Evolutionary conservation across 2,888 invertebrate genomes (phyloP).

Genomic region (Tenthredo livida): DNA sequence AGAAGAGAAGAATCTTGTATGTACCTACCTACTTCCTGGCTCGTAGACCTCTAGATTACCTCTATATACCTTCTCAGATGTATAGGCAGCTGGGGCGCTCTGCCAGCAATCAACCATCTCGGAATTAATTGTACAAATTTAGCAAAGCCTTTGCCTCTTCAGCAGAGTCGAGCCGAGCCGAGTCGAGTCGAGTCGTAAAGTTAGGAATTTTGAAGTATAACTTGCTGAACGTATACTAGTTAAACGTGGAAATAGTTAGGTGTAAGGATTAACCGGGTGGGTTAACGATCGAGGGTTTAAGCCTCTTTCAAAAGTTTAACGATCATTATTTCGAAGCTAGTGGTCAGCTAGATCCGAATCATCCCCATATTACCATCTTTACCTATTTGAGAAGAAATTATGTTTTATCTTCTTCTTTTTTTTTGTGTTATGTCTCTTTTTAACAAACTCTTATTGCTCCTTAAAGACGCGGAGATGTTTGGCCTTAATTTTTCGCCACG

Average conservation of each 20-base stretch:
- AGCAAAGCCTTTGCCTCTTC: background rate
- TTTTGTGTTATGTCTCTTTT: background rate
- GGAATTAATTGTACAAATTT: slow-evolving; percentile 5
- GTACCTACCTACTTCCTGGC: no score
- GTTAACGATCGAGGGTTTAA: background rate
- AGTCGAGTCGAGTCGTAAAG: background rate
- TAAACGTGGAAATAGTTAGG: background rate
- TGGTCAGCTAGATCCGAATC: background rate
- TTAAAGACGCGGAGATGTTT: background rate
- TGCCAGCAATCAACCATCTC: background rate
- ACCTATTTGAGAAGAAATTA: background rate
- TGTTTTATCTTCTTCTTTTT: background rate
- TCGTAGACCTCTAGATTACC: background rate
- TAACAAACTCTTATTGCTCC: background rate
- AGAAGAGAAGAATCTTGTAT: background rate
- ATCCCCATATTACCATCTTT: background rate
- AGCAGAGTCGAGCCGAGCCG: background rate
- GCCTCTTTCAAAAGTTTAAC: background rate
- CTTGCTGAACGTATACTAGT: background rate
- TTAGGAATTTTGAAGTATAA: slow-evolving; percentile 22
- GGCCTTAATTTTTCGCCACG: slow-evolving; percentile 19
- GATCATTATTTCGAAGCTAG: background rate
- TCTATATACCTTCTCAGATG: background rate
- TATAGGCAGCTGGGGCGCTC: background rate
- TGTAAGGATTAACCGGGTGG: background rate